Percentiles rank a stretch among this genome's conserved stretches.
These are phyloP conservation scores for Orcinus orca DNA, from an alignment of 2,113 vertebrate species.

Conservation along the genomic window DNA sequence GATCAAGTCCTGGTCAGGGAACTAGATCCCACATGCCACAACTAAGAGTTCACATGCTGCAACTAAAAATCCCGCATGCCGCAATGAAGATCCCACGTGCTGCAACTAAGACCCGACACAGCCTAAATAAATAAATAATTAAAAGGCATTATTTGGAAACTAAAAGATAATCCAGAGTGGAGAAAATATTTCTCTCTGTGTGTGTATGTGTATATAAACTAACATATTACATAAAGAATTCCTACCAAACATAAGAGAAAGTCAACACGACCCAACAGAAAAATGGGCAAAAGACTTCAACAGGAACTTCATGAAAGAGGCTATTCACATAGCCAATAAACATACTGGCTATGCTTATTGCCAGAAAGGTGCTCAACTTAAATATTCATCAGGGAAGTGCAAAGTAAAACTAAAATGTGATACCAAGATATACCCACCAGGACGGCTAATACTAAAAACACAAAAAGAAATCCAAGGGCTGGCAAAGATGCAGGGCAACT, in stretches of 20 bases:
- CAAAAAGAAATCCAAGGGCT: not conserved
- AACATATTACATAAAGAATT: not conserved
- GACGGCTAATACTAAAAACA: not conserved
- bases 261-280: not conserved
- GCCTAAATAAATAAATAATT: too few relatives aligned
- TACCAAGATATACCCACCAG: not conserved
- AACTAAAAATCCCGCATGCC: too few relatives aligned
- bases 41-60: too few relatives aligned
- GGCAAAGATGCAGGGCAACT: not conserved
- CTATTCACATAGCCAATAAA: not conserved
- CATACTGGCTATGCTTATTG: not conserved
- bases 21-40: too few relatives aligned
- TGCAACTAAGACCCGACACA: too few relatives aligned
- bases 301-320: not conserved
- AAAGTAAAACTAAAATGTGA: not conserved
- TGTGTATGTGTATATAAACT: not conserved
- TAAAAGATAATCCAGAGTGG: not conserved
- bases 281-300: not conserved
- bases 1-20: too few relatives aligned
- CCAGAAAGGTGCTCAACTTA: not conserved
- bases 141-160: not conserved
- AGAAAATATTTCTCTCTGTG: not conserved
- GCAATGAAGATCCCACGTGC: too few relatives aligned
- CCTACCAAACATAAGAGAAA: not conserved
- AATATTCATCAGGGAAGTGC: not conserved